Evolutionary conservation across 2,888 invertebrate genomes (phyloP).

Genomic region (Ctenicera cuprea): DNA sequence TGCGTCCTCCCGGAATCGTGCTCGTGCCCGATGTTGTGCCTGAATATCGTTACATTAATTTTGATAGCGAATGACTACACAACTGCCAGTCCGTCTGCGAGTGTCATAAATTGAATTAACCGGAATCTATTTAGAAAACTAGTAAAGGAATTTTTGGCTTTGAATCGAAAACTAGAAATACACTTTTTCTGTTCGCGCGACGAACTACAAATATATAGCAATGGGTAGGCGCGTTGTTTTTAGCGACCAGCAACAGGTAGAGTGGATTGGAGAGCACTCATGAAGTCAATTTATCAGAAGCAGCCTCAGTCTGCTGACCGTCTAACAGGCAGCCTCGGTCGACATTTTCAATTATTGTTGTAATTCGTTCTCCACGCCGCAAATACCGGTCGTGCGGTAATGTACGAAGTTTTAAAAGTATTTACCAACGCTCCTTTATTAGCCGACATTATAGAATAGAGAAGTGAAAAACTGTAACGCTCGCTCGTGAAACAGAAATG

Average conservation of each 20-base stretch:
- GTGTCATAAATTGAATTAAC: constrained; percentile 32
- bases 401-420: constrained; percentile 29
- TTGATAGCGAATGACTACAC: constrained; percentile 39
- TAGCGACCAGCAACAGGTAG: constrained; percentile 65
- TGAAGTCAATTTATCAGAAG: constrained; percentile 68
- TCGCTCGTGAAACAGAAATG: constrained; percentile 22
- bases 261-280: constrained; percentile 66
- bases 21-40: constrained; percentile 50
- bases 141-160: background rate
- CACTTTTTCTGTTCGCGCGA: constrained; percentile 17
- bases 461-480: constrained; percentile 22
- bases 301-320: constrained; percentile 57
- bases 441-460: constrained; percentile 28
- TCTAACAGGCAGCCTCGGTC: constrained; percentile 57
- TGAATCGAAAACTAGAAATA: constrained; percentile 1
- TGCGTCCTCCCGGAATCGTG: constrained; percentile 55
- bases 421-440: constrained; percentile 34
- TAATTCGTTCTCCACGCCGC: constrained; percentile 28
- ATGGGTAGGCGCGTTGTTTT: constrained; percentile 61
- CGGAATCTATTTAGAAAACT: background rate
- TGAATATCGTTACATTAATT: constrained; percentile 55
- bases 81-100: constrained; percentile 27
- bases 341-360: constrained; percentile 62
- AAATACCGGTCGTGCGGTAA: constrained; percentile 27
- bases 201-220: constrained; percentile 59